A percentile compares a stretch with the other conserved stretches of the same genome.
Evolutionary conservation across 2,888 invertebrate species (phyloP).

Genomic region (Sipha maydis): DNA sequence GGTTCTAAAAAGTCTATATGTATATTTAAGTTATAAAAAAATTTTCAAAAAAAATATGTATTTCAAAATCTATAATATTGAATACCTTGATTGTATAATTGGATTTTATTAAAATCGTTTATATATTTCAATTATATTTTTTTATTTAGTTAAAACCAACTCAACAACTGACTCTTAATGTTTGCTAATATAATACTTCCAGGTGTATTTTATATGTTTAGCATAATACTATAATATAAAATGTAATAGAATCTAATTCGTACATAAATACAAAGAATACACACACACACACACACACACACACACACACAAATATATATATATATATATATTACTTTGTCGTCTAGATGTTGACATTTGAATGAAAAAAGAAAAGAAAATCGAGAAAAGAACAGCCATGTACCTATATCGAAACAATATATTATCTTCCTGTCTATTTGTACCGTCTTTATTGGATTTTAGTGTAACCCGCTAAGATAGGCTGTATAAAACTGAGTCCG

Average conservation of each 20-base stretch:
- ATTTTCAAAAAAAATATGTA: too few relatives aligned
- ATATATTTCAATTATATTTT: too few relatives aligned
- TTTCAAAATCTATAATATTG: too few relatives aligned
- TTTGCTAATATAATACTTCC: not conserved
- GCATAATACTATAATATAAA: not conserved
- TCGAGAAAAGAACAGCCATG: not conserved
- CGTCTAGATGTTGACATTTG: not conserved
- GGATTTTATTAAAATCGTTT: too few relatives aligned
- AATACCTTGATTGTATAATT: too few relatives aligned
- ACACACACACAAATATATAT: not conserved
- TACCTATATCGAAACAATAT: slow-evolving; percentile 8
- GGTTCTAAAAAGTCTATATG: too few relatives aligned
- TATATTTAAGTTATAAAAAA: too few relatives aligned
- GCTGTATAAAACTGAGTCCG: not conserved
- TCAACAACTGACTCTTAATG: not conserved
- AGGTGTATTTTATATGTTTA: not conserved
- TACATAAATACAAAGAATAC: not conserved
- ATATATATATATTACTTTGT: not conserved
- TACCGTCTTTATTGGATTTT: slow-evolving; percentile 53
- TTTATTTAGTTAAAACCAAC: too few relatives aligned
- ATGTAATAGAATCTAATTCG: not conserved
- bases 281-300: not conserved
- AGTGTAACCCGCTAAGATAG: not conserved
- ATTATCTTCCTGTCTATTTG: slow-evolving; percentile 43
- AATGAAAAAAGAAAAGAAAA: slow-evolving; percentile 21